Percentiles rank a stretch among this genome's conserved stretches.
Conservation (phyloP, 2,888 invertebrate genomes). For the Acanthosoma haemorrhoidale region DNA sequence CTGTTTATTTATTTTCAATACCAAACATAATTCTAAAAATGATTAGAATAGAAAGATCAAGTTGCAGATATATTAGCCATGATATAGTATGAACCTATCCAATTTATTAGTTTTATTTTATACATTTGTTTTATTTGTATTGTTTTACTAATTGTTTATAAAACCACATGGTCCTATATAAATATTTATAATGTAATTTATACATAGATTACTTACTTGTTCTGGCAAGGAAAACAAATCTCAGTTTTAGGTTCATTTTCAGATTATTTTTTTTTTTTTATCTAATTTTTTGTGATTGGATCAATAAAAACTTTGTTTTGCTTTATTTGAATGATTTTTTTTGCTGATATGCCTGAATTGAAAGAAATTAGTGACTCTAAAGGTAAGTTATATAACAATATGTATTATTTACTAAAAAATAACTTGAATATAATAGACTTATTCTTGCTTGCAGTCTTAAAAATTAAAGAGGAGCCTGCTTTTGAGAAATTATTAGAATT, state of each 20-base stretch:
- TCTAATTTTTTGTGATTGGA: too few species aligned
- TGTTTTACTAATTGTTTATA: neutral
- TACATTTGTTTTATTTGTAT: neutral
- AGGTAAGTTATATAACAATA: neutral
- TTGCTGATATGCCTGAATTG: neutral
- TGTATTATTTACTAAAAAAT: neutral
- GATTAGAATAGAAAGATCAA: slow-evolving; percentile 11
- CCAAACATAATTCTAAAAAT: neutral
- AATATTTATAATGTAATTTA: neutral
- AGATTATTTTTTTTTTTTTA: too few species aligned
- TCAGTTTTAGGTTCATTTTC: neutral
- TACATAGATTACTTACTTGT: neutral
- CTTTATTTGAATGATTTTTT: neutral
- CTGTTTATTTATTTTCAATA: neutral
- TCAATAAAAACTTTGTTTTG: too few species aligned
- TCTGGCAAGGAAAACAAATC: neutral
- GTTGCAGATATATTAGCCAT: neutral
- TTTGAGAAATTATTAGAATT: neutral
- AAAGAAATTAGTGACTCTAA: neutral
- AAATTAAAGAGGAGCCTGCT: neutral
- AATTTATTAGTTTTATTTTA: neutral
- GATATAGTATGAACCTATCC: neutral
- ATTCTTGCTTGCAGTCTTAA: neutral
- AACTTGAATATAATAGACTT: neutral
- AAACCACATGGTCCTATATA: too few species aligned